These are phyloP conservation scores for Drosophila bunnanda DNA, from an alignment of 2,888 invertebrate species.

Conservation along the genomic window DNA sequence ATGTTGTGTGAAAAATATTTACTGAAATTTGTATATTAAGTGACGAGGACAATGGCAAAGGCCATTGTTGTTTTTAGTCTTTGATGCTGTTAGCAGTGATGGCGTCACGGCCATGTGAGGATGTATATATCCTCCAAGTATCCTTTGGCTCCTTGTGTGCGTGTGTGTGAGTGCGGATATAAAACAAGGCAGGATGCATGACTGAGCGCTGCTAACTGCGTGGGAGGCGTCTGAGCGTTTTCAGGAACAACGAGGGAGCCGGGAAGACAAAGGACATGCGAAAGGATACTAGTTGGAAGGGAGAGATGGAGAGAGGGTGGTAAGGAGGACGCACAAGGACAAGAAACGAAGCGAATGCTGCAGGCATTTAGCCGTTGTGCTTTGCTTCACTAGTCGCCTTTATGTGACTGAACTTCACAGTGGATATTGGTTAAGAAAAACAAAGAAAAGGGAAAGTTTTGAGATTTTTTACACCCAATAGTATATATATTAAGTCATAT, in stretches of 20 bases:
- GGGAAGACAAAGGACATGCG: conserved; percentile 17
- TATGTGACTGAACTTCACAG: conserved; percentile 28
- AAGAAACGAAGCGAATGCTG: conserved; percentile 34
- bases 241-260: conserved; percentile 10
- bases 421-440: conserved; percentile 3
- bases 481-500: not conserved
- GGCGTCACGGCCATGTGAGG: conserved; percentile 42
- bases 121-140: conserved; percentile 16
- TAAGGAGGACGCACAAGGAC: not conserved
- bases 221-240: conserved; percentile 37
- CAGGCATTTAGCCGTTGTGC: conserved; percentile 45
- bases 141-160: not conserved
- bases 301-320: not conserved
- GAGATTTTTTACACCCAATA: not conserved
- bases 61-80: conserved; percentile 47
- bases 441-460: rapidly evolving
- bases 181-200: conserved; percentile 70
- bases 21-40: conserved; percentile 80
- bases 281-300: not conserved
- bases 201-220: conserved; percentile 61
- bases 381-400: conserved; percentile 32
- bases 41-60: conserved; percentile 64
- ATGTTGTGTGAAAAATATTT: conserved; percentile 66
- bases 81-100: conserved; percentile 49
- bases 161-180: conserved; percentile 17